A percentile compares a stretch with the other conserved stretches of the same genome.
phyloP scores from a whole-genome alignment of 2,888 invertebrate species.

The Eulithis testata region DNA sequence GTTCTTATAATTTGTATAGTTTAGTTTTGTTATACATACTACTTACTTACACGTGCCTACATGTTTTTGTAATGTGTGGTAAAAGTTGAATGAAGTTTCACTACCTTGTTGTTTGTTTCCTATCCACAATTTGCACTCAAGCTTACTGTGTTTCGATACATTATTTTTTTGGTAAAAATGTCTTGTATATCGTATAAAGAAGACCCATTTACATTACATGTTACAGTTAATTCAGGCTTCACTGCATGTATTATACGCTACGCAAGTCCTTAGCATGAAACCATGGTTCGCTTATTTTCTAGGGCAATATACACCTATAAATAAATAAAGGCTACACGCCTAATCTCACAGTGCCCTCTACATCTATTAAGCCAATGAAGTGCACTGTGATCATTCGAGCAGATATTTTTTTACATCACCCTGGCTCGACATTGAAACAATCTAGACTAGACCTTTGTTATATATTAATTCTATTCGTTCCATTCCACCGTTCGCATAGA shows the following conservation, averaged over 20 bases:
- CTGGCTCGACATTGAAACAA: conserved; percentile 41
- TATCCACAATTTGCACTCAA: background rate
- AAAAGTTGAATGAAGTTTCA: background rate
- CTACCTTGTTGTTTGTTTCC: background rate
- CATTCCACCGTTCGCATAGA: background rate
- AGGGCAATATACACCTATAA: conserved; percentile 76
- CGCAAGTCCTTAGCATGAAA: conserved; percentile 69
- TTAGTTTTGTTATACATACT: conserved; percentile 3
- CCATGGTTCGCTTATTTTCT: conserved; percentile 77
- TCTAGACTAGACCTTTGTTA: conserved; percentile 27
- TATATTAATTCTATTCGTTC: conserved; percentile 9
- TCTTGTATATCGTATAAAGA: conserved; percentile 17
- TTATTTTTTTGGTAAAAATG: conserved; percentile 32
- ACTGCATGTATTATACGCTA: conserved; percentile 71
- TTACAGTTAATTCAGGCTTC: conserved; percentile 57
- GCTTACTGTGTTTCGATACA: background rate
- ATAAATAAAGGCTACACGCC: conserved; percentile 75
- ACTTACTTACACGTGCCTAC: background rate
- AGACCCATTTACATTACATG: background rate
- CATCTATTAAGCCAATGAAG: conserved; percentile 51
- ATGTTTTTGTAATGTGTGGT: background rate
- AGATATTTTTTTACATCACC: conserved; percentile 48
- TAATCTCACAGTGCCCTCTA: conserved; percentile 67
- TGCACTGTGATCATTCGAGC: conserved; percentile 65
- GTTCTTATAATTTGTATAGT: conserved; percentile 14